phyloP scores from a whole-genome alignment of 2,797 vertebrate genomes.

The Gastrophryne carolinensis region DNA sequence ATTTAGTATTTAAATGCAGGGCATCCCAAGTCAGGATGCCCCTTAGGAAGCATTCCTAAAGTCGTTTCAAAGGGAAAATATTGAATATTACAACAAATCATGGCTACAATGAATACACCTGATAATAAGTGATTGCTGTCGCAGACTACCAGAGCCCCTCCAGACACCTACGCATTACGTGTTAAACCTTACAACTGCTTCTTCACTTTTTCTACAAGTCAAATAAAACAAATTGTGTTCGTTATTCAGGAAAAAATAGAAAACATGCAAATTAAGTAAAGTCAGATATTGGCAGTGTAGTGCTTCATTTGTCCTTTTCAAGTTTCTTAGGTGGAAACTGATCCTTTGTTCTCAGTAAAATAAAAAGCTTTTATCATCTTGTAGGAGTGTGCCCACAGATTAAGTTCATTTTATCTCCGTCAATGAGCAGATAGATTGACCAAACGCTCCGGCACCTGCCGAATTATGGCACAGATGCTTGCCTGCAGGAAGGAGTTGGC shows the following conservation, averaged over 20 bases:
- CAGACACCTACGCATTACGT: too few relatives aligned
- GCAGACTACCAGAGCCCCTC: too few relatives aligned
- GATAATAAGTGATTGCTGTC: too few relatives aligned
- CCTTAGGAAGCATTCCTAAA: too few relatives aligned
- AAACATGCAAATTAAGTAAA: neutral
- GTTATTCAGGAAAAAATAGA: neutral
- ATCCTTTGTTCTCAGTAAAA: neutral
- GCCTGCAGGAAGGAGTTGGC: constrained; percentile 21
- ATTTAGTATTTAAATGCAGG: too few relatives aligned
- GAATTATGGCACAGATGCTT: constrained; percentile 22
- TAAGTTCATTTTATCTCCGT: constrained; percentile 2
- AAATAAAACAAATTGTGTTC: neutral
- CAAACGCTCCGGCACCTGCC: constrained; percentile 13
- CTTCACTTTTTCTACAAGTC: too few relatives aligned
- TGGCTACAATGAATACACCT: too few relatives aligned
- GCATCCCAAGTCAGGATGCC: too few relatives aligned
- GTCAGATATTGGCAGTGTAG: neutral
- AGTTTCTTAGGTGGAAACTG: neutral
- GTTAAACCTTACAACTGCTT: too few relatives aligned
- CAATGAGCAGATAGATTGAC: neutral
- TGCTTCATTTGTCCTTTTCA: neutral
- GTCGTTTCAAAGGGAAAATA: too few relatives aligned
- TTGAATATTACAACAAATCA: too few relatives aligned
- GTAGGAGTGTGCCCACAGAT: neutral
- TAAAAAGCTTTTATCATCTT: neutral